Evolutionary conservation across 2,113 vertebrate species (phyloP).

Genomic region (Anas platyrhynchos): DNA sequence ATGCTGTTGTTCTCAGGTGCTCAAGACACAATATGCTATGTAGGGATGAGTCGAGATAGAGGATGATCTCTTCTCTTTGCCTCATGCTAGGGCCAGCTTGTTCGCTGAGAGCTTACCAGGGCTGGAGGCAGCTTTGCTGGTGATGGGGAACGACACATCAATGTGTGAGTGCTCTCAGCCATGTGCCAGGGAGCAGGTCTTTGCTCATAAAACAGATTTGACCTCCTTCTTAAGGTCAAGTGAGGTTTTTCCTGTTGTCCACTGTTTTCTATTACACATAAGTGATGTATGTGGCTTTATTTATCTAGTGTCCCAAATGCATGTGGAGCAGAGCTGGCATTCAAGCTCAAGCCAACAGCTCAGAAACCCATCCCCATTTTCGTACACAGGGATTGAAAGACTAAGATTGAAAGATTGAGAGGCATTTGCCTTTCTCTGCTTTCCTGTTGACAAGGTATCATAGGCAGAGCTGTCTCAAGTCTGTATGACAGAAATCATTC

Average conservation of each 20-base stretch:
- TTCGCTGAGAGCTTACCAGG: background rate
- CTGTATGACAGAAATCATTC: background rate
- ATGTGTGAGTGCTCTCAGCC: background rate
- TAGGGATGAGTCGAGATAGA: background rate
- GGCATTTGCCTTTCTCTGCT: background rate
- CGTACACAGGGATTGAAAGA: background rate
- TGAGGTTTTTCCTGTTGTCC: background rate
- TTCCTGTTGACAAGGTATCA: background rate
- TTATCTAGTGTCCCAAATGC: background rate
- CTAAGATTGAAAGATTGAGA: background rate
- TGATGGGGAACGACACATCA: background rate
- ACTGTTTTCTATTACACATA: background rate
- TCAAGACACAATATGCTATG: rapidly evolving
- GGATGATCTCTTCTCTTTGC: rapidly evolving
- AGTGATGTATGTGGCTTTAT: background rate
- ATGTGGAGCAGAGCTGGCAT: background rate
- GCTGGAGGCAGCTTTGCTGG: background rate
- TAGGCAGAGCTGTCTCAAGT: background rate
- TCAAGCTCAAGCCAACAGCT: background rate
- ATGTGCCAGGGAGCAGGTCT: rapidly evolving
- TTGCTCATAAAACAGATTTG: background rate
- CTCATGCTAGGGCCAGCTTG: background rate
- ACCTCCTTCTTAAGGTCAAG: background rate
- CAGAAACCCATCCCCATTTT: background rate
- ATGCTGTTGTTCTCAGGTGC: background rate